Evolutionary conservation across 2,797 vertebrate genomes (phyloP).

Genomic region (Sarcophilus harrisii): DNA sequence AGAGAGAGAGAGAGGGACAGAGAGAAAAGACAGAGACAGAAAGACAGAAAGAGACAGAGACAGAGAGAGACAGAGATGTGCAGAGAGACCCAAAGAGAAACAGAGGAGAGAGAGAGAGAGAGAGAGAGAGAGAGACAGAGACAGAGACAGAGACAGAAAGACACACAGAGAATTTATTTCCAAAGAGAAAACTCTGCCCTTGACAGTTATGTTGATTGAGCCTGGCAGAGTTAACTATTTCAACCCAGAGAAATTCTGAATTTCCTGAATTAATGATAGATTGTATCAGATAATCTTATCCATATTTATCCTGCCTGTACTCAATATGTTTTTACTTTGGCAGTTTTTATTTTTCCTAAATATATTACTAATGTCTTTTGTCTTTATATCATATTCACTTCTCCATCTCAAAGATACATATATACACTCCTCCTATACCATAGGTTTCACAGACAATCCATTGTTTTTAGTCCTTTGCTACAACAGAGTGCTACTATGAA

Average conservation of each 20-base stretch:
- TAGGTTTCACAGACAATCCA: neutral
- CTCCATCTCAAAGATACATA: neutral
- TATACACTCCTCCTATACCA: neutral
- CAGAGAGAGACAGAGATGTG: too few species aligned
- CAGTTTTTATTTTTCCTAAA: neutral
- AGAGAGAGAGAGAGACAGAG: too few species aligned
- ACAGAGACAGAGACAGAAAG: neutral
- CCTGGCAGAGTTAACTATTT: neutral
- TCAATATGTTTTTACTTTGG: neutral
- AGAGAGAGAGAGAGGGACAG: too few species aligned
- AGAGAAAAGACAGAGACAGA: too few species aligned
- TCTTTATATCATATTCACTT: neutral
- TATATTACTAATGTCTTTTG: neutral
- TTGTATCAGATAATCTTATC: neutral
- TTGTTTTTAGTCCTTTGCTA: neutral
- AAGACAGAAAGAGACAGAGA: too few species aligned
- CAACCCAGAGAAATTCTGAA: neutral
- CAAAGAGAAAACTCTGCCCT: neutral
- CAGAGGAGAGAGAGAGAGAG: too few species aligned
- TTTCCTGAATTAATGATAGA: neutral
- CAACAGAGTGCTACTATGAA: neutral
- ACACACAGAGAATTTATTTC: neutral
- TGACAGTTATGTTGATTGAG: neutral
- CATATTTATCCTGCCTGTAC: neutral
- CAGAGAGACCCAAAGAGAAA: too few species aligned